A percentile compares a stretch with the other conserved stretches of the same genome.
Conservation (phyloP, 2,113 vertebrate genomes). For the Trogon surrucura region DNA sequence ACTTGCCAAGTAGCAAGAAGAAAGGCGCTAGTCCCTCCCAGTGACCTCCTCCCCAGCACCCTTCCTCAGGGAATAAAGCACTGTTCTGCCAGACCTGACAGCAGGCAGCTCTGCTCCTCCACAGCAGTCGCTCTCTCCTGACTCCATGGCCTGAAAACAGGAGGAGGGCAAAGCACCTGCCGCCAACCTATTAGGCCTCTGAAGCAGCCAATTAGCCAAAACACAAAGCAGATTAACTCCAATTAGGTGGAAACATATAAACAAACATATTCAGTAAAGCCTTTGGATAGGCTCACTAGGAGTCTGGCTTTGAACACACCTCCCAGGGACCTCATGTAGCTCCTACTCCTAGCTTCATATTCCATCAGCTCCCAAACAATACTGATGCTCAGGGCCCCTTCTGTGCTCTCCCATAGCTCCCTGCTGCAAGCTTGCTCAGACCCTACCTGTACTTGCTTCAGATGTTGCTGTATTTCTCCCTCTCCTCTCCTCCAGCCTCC, state of each 20-base stretch:
- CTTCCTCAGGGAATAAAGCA: background rate
- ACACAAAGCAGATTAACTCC: slow-evolving; percentile 28
- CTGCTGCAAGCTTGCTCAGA: background rate
- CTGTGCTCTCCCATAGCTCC: background rate
- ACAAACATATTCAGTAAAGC: background rate
- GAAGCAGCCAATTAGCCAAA: background rate
- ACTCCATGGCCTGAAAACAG: background rate
- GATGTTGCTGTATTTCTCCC: background rate
- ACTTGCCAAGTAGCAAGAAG: background rate
- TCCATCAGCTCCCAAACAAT: background rate
- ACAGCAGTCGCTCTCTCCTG: fast-evolving
- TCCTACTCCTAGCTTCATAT: background rate
- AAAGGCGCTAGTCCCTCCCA: background rate
- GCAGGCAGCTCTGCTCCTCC: background rate
- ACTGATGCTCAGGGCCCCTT: background rate
- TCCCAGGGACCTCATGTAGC: background rate
- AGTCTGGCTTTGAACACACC: background rate
- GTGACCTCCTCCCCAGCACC: background rate
- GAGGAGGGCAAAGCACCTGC: background rate
- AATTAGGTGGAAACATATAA: slow-evolving; percentile 15
- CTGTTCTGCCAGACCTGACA: background rate
- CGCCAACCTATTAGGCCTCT: background rate
- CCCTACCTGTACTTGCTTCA: background rate
- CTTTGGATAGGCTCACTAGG: background rate
- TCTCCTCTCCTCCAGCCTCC: too few species aligned